A percentile compares a stretch with the other conserved stretches of the same genome.
Conservation (phyloP, 1,140 invertebrate species). For the Glomeris maerens region DNA sequence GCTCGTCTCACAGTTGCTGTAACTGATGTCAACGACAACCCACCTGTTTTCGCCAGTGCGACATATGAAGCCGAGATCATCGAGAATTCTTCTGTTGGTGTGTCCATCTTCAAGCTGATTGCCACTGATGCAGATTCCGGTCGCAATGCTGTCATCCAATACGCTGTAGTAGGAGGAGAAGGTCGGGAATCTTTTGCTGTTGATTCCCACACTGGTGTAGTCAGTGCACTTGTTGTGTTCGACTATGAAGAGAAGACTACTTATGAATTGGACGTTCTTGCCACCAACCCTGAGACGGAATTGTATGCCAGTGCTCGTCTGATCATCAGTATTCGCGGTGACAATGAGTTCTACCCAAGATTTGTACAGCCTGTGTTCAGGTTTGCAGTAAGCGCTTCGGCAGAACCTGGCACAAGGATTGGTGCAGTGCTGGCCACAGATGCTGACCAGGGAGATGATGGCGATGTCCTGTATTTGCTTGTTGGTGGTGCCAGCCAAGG, state of each 20-base stretch:
- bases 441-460: slow-evolving; percentile 79
- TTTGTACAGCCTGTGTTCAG: slow-evolving; percentile 84
- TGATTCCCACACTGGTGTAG: slow-evolving; percentile 54
- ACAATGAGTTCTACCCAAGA: slow-evolving; percentile 83
- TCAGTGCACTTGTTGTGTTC: slow-evolving; percentile 59
- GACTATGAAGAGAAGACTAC: slow-evolving; percentile 73
- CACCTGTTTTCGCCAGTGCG: slow-evolving; percentile 61
- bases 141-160: slow-evolving; percentile 75
- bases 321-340: slow-evolving; percentile 62
- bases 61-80: slow-evolving; percentile 58
- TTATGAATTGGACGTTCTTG: slow-evolving; percentile 66
- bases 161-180: slow-evolving; percentile 60
- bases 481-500: slow-evolving; percentile 85
- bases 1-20: slow-evolving; percentile 69
- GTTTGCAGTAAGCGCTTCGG: slow-evolving; percentile 86
- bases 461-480: slow-evolving; percentile 77
- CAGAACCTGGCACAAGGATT: slow-evolving; percentile 67
- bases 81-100: slow-evolving; percentile 64
- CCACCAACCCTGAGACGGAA: slow-evolving; percentile 69
- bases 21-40: slow-evolving; percentile 82
- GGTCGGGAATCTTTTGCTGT: slow-evolving; percentile 64
- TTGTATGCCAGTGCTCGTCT: slow-evolving; percentile 60
- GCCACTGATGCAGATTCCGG: slow-evolving; percentile 82
- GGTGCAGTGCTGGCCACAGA: slow-evolving; percentile 79
- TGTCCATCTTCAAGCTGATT: slow-evolving; percentile 54